These are phyloP conservation scores for Megalurothrips usitatus DNA, from an alignment of 2,888 invertebrate species.

Conservation along the genomic window DNA sequence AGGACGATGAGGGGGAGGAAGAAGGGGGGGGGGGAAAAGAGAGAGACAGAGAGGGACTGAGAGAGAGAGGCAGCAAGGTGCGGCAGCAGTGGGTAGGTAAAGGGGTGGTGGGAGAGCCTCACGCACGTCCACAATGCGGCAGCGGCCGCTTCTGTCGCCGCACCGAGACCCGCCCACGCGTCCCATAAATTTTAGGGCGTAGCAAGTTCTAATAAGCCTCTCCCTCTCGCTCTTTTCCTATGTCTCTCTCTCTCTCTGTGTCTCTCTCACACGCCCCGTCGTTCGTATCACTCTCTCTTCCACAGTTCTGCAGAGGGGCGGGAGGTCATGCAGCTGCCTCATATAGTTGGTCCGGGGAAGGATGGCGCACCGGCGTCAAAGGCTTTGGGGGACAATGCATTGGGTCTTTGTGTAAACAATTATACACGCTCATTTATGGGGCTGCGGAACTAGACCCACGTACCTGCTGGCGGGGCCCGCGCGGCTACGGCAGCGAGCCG, in stretches of 20 bases:
- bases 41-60: slow-evolving; percentile 16
- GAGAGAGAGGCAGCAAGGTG: neutral
- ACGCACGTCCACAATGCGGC: slow-evolving; percentile 38
- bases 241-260: slow-evolving; percentile 33
- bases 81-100: slow-evolving; percentile 14
- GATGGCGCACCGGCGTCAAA: too few species aligned
- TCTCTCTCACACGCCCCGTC: slow-evolving; percentile 7
- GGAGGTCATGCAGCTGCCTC: too few species aligned
- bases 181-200: slow-evolving; percentile 35
- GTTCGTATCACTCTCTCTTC: slow-evolving; percentile 11
- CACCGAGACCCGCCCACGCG: slow-evolving; percentile 36
- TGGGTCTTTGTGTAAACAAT: too few species aligned
- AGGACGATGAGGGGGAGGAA: neutral
- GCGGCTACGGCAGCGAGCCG: too few species aligned
- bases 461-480: too few species aligned
- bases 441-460: too few species aligned
- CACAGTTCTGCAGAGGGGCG: too few species aligned
- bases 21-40: slow-evolving; percentile 30
- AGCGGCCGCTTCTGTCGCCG: slow-evolving; percentile 37
- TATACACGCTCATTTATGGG: too few species aligned
- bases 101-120: slow-evolving; percentile 40
- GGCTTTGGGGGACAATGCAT: too few species aligned
- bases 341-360: too few species aligned
- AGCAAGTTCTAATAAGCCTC: slow-evolving; percentile 32
- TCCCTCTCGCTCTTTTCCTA: slow-evolving; percentile 32